These are phyloP conservation scores for Drosophila melanosoma DNA, from an alignment of 2,888 invertebrate genomes.

Conservation along the genomic window DNA sequence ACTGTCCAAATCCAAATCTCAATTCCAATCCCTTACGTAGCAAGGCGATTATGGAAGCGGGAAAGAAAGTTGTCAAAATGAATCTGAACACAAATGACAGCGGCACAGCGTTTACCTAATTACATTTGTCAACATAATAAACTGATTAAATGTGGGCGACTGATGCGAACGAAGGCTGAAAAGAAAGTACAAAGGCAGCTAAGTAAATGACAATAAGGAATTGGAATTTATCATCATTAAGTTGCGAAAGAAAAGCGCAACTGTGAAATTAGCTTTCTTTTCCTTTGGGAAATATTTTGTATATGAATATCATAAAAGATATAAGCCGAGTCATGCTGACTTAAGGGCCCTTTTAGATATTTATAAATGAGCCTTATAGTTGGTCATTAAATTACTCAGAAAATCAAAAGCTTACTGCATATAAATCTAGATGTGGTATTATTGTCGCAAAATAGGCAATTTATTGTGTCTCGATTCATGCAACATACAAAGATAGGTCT, in stretches of 20 bases:
- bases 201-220: constrained; percentile 36
- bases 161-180: background rate
- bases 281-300: constrained; percentile 2
- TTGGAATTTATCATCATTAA: constrained; percentile 68
- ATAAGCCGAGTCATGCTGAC: constrained; percentile 14
- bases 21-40: constrained; percentile 19
- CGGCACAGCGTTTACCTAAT: constrained; percentile 51
- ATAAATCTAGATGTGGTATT: background rate
- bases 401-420: background rate
- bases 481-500: background rate
- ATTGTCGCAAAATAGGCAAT: background rate
- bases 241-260: constrained; percentile 29
- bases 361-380: constrained; percentile 2
- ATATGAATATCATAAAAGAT: constrained; percentile 18
- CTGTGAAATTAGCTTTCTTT: constrained; percentile 25
- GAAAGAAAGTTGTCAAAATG: constrained; percentile 33
- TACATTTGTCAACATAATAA: constrained; percentile 66
- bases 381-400: background rate
- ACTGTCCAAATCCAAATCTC: constrained; percentile 17
- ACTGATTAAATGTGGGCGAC: constrained; percentile 48
- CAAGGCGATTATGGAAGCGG: constrained; percentile 1
- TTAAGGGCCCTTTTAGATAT: background rate
- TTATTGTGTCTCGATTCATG: background rate
- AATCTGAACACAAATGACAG: constrained; percentile 41
- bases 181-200: constrained; percentile 3